Conservation (phyloP, 2,797 vertebrate species). For the Masticophis lateralis region DNA sequence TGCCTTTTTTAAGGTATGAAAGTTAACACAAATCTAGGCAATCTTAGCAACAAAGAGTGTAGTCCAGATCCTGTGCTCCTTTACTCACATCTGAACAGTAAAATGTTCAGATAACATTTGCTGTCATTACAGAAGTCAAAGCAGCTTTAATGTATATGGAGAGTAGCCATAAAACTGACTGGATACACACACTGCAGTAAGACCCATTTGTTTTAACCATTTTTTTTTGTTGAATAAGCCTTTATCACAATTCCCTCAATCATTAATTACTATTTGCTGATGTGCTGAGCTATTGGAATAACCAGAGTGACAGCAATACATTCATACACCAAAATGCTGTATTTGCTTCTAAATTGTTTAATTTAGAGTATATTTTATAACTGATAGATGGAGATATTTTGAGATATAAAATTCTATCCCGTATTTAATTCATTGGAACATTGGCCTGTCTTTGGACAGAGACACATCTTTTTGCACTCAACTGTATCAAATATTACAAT, state of each 20-base stretch:
- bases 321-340: accelerated
- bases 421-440: conserved; percentile 1
- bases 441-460: conserved; percentile 1
- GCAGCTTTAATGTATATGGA: too few species aligned
- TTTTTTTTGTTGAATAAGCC: not conserved
- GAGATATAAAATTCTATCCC: not conserved
- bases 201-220: not conserved
- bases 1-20: not conserved
- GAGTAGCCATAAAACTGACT: not conserved
- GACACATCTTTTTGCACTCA: conserved; percentile 20
- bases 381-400: not conserved
- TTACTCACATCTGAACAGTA: not conserved
- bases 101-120: not conserved
- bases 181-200: not conserved
- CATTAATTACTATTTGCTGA: not conserved
- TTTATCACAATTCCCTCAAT: not conserved
- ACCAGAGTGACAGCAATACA: not conserved
- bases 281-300: not conserved
- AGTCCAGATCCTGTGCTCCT: not conserved
- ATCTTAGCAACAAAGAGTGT: not conserved
- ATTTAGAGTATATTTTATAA: not conserved
- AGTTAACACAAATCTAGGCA: not conserved
- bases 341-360: conserved; percentile 2
- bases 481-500: conserved; percentile 17
- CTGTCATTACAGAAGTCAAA: not conserved